Conservation (phyloP, 2,888 invertebrate species). For the Pachliopta kotzebuea region DNA sequence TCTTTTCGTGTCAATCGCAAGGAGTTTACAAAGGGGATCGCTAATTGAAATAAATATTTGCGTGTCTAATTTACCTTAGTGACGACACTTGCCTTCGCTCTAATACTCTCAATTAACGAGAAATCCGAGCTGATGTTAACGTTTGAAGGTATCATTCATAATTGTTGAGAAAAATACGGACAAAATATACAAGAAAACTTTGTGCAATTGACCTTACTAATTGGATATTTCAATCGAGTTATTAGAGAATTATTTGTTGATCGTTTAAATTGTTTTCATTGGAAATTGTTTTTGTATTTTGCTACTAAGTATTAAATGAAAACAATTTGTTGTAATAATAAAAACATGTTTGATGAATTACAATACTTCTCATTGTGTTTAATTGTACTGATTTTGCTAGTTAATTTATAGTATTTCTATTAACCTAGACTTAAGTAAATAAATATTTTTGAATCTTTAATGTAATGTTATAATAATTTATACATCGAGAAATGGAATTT, state of each 20-base stretch:
- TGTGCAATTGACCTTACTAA: background rate
- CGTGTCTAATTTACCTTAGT: constrained; percentile 60
- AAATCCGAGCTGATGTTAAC: constrained; percentile 3
- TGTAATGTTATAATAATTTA: background rate
- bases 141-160: constrained; percentile 15
- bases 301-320: background rate
- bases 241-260: background rate
- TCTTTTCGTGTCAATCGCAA: constrained; percentile 70
- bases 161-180: constrained; percentile 8
- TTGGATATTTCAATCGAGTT: background rate
- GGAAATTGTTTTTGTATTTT: background rate
- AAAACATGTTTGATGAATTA: too few species aligned
- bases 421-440: background rate
- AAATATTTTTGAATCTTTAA: background rate
- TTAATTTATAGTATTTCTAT: background rate
- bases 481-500: background rate
- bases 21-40: constrained; percentile 42
- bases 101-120: constrained; percentile 39
- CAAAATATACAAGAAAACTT: background rate
- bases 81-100: constrained; percentile 44
- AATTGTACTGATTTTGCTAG: too few species aligned
- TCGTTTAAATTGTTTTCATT: background rate
- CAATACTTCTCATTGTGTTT: too few species aligned
- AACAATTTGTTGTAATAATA: too few species aligned
- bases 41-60: constrained; percentile 77